These are phyloP conservation scores for Euura lappo DNA, from an alignment of 1,140 invertebrate species.

Conservation along the genomic window DNA sequence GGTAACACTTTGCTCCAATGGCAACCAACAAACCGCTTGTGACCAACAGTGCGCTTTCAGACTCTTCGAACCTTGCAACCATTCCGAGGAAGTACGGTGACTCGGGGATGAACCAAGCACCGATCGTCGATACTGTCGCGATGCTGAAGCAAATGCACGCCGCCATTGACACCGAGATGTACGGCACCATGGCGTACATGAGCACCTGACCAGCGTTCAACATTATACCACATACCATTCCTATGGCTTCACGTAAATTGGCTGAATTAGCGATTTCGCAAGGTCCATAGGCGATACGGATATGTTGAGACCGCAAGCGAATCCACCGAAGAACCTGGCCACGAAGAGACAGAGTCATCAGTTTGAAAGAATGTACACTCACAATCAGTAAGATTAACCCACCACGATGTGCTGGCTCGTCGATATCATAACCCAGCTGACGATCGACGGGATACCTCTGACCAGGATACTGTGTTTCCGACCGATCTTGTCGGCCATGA, in stretches of 20 bases:
- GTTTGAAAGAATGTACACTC: too few species aligned
- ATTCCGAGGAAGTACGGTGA: conserved; percentile 52
- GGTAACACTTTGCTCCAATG: conserved; percentile 74
- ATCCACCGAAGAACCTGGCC: conserved; percentile 61
- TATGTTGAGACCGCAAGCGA: conserved; percentile 69
- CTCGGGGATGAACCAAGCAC: conserved; percentile 59
- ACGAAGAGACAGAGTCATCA: too few species aligned
- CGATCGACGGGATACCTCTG: conserved; percentile 63
- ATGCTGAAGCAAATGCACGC: conserved; percentile 41
- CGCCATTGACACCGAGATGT: conserved; percentile 30
- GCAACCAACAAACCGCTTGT: conserved; percentile 72
- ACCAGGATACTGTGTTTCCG: conserved; percentile 69
- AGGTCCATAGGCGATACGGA: conserved; percentile 69
- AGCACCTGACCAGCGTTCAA: conserved; percentile 59
- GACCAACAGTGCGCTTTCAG: conserved; percentile 58
- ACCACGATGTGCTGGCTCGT: conserved; percentile 68
- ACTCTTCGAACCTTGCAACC: conserved; percentile 23
- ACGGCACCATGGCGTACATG: conserved; percentile 51
- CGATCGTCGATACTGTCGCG: conserved; percentile 45
- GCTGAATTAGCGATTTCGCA: conserved; percentile 68
- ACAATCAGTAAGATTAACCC: too few species aligned
- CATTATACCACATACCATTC: conserved; percentile 65
- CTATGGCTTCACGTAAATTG: conserved; percentile 67
- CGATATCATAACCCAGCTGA: conserved; percentile 69
- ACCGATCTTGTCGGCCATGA: conserved; percentile 62